These are phyloP conservation scores for Oreochromis tanganicae DNA, from an alignment of 2,113 vertebrate genomes.

Conservation along the genomic window DNA sequence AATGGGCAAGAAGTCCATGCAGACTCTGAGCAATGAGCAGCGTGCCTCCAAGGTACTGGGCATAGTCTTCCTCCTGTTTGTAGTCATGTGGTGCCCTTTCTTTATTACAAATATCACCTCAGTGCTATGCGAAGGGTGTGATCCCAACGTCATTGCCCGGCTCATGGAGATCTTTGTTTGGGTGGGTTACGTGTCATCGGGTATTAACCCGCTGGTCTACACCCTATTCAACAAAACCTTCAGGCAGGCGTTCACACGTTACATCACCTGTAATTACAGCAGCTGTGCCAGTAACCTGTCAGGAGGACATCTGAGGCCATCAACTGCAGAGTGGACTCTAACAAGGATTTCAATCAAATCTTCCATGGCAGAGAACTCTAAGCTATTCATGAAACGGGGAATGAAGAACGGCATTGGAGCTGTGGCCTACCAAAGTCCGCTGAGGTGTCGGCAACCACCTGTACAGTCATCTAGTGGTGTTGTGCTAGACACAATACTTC, in stretches of 20 bases:
- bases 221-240: slow-evolving; percentile 98
- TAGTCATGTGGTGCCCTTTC: slow-evolving; percentile 98
- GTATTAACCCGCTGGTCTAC: slow-evolving; percentile 94
- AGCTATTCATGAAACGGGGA: slow-evolving; percentile 84
- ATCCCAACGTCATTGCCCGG: slow-evolving; percentile 70
- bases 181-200: slow-evolving; percentile 95
- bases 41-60: slow-evolving; percentile 94
- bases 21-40: slow-evolving; percentile 93
- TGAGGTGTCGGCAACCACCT: slow-evolving; percentile 69
- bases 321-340: slow-evolving; percentile 64
- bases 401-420: slow-evolving; percentile 84
- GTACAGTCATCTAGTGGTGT: slow-evolving; percentile 75
- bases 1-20: slow-evolving; percentile 88
- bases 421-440: slow-evolving; percentile 82
- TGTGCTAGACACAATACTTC: slow-evolving; percentile 80
- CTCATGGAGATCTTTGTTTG: slow-evolving; percentile 96
- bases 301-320: slow-evolving; percentile 48
- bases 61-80: slow-evolving; percentile 93
- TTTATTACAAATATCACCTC: slow-evolving; percentile 95
- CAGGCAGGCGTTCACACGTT: slow-evolving; percentile 88
- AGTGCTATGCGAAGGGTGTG: slow-evolving; percentile 84
- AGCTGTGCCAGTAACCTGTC: slow-evolving; percentile 23
- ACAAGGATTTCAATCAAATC: slow-evolving; percentile 80
- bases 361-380: slow-evolving; percentile 85
- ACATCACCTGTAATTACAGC: slow-evolving; percentile 89